phyloP scores from a whole-genome alignment of 1,140 invertebrate species.

The Limonius californicus region DNA sequence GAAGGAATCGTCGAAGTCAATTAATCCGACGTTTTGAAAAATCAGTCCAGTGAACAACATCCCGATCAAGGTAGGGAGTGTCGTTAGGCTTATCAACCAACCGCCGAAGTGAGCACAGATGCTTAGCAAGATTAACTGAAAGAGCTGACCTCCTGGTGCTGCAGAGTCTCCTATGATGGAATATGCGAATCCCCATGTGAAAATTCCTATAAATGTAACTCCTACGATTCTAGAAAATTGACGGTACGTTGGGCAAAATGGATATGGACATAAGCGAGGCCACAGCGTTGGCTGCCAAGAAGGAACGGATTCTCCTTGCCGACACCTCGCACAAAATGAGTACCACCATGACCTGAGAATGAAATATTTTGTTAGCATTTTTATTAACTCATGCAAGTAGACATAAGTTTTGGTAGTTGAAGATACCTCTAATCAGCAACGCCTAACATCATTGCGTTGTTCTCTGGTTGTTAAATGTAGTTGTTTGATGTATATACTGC shows the following conservation, averaged over 20 bases:
- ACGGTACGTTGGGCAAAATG: constrained; percentile 74
- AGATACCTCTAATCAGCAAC: too few species aligned
- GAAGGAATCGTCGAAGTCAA: constrained; percentile 64
- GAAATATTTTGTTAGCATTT: not conserved
- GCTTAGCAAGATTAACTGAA: constrained; percentile 68
- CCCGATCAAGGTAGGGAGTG: constrained; percentile 79
- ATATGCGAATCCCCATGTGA: constrained; percentile 73
- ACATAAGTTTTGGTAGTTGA: too few species aligned
- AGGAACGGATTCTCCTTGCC: constrained; percentile 61
- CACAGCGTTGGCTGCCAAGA: constrained; percentile 75
- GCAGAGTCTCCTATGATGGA: constrained; percentile 69
- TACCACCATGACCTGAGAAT: constrained; percentile 68
- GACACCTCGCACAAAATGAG: constrained; percentile 65
- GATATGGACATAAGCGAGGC: constrained; percentile 72
- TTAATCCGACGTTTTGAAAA: constrained; percentile 70
- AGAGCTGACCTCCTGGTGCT: constrained; percentile 73
- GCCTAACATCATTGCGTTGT: too few species aligned
- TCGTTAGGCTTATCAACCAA: constrained; percentile 70
- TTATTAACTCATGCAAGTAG: too few species aligned
- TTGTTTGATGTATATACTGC: too few species aligned
- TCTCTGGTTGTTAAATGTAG: too few species aligned
- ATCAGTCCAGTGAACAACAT: constrained; percentile 80
- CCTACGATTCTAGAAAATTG: constrained; percentile 69
- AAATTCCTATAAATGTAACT: constrained; percentile 63
- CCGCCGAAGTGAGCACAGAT: constrained; percentile 79